Evolutionary conservation across 2,797 vertebrate genomes (phyloP).

Genomic region (Numenius phaeopus): DNA sequence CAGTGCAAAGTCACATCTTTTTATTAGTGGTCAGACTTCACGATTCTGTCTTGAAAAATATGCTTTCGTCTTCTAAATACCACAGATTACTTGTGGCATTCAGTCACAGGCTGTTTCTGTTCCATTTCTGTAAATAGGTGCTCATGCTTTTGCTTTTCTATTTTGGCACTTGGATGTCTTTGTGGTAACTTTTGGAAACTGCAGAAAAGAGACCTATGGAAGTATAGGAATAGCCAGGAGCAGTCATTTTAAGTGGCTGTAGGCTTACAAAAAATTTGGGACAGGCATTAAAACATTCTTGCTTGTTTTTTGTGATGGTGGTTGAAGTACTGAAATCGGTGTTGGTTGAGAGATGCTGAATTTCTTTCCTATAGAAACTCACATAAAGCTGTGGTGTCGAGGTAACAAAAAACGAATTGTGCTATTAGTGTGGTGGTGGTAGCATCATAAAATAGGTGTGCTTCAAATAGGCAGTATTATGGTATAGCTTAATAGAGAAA

Average conservation of each 20-base stretch:
- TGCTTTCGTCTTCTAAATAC: neutral
- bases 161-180: neutral
- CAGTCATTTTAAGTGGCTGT: neutral
- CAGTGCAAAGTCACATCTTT: neutral
- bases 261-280: neutral
- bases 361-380: neutral
- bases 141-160: neutral
- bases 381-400: rapidly evolving
- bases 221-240: neutral
- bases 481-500: neutral
- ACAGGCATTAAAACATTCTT: neutral
- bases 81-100: neutral
- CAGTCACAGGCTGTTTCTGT: neutral
- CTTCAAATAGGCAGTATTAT: neutral
- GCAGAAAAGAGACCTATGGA: neutral
- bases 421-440: neutral
- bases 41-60: neutral
- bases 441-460: neutral
- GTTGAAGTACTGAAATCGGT: neutral
- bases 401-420: neutral
- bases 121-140: neutral
- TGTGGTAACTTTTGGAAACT: neutral
- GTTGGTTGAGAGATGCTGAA: neutral
- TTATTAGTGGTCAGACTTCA: neutral
- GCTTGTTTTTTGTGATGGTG: neutral